Evolutionary conservation across 2,888 invertebrate genomes (phyloP), one percentile per base, ranked within the genome.

Genomic region (Limulus polyphemus): DNA sequence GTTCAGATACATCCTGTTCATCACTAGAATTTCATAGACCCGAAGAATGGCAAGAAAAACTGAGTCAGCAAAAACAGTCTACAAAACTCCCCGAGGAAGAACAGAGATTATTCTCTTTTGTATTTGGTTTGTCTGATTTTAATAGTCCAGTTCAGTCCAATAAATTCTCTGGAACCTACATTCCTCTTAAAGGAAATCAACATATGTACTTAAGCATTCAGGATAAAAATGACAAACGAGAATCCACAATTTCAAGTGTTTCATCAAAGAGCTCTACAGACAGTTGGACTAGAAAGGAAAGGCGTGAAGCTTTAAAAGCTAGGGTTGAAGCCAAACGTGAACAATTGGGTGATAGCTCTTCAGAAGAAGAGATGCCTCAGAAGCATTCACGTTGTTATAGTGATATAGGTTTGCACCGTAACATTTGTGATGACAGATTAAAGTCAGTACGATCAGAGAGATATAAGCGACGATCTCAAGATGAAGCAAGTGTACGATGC

Each of bases 331-430:
- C 70, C 3, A 60, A 65, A 3, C 54, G 70, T 17, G 66, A 65
- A 47, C 59, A 64, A 14, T 61, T 57, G 4, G 66, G 61, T 13
- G 60, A 61, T 11, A 65, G 65, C 16, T 67, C 69, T 14, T 82
- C 81, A 69, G 79, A 79, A 57, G 79, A 79, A 49, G 79, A 78
- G 49, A 47, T 54, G 59, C 54, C 59, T 58, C 46, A 60, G 49
- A 10, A 50, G 5, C 54, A 61, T 47, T 58, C 61, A 1, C 55
- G 64, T 11, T 62, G 64, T 47, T 61, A 64, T 58, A 64, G 63
- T 47, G 66, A 66, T 48, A 62, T 61, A 1, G 59, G 57, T 9
- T 62, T 64, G 51, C 67, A 65, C 49, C 61, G 62, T 12, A 62
- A 52, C 3, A 57, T 51, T 68, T 70, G 65, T 69, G 79, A 71